Evolutionary conservation across 2,113 vertebrate species (phyloP), one percentile per base, ranked within the genome.

Genomic region (Heloderma charlesbogerti): DNA sequence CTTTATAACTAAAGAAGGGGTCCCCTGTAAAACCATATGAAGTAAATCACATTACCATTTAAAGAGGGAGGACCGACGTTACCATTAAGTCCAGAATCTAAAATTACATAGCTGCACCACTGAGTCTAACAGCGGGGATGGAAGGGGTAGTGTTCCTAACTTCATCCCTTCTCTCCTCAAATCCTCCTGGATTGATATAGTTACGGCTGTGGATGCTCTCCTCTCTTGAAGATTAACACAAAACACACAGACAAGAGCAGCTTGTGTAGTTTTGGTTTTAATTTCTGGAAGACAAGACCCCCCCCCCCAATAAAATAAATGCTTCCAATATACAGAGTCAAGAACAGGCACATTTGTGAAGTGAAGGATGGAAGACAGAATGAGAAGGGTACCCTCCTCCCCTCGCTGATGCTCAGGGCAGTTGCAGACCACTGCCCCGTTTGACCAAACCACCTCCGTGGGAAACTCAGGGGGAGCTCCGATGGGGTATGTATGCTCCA

Each of bases 301-400:
- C 82, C 60, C 37, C 43, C 16, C 25, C 43, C 31, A 25, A 77
- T 12, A 67, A 51, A 66, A 66, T 71, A 67, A 66, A 85, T 90
- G 40, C 43, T 51, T 90, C 89, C 89, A 79, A 67, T 37, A 69
- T 43, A 91, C 72, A 71, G 74, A 79, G 43, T 77, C 37, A 37
- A 88, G 74, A 83, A 91, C 90, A 88, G 90, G 90, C 86, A 91
- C 90, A 8, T 91, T 66, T 88, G 90, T 91, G 89, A 90, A 85
- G 86, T 91, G 86, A 75, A 84, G n/a, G 80, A n/a, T 57, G 86
- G 81, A 69, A 54, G 60, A 67, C 8, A 6, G 79, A 29, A 48
- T 43, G 16, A 60, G 4, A 54, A 40, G 20, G 40, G 6, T 20
- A 16, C 45, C 29, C 16, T 22, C 27, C 74, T n/a, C 67, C 67